These are phyloP conservation scores for Dynastes tityus DNA, from an alignment of 2,888 invertebrate species.

Conservation along the genomic window DNA sequence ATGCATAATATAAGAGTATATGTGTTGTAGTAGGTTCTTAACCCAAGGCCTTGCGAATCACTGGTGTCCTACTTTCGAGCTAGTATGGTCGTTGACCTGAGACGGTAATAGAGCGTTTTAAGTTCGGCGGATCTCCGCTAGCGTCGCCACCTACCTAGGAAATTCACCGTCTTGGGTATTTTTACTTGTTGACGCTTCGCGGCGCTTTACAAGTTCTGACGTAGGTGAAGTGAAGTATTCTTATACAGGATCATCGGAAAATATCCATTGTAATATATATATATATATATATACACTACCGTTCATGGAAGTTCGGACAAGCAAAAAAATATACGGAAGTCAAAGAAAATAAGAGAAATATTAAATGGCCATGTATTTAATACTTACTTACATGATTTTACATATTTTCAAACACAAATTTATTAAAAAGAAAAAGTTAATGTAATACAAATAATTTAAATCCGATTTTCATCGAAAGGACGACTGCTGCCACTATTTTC, in stretches of 20 bases:
- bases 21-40: conserved; percentile 45
- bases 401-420: no score
- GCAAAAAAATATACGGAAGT: no score
- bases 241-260: conserved; percentile 1
- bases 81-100: conserved; percentile 50
- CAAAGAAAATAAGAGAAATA: no score
- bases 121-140: conserved; percentile 46
- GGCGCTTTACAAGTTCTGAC: neutral
- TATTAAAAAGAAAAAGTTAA: no score
- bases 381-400: no score
- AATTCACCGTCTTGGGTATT: conserved; percentile 27
- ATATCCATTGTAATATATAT: neutral
- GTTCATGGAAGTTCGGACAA: no score
- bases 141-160: conserved; percentile 45
- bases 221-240: neutral
- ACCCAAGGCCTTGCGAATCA: conserved; percentile 57
- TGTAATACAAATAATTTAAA: no score
- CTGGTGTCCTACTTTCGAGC: conserved; percentile 57
- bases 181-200: conserved; percentile 21
- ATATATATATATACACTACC: no score
- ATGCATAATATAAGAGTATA: conserved; percentile 37
- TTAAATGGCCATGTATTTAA: no score
- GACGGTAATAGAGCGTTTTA: conserved; percentile 38
- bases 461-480: no score
- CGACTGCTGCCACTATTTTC: no score